Conservation (phyloP, 2,797 vertebrate species). For the Chloroceryle inda region DNA sequence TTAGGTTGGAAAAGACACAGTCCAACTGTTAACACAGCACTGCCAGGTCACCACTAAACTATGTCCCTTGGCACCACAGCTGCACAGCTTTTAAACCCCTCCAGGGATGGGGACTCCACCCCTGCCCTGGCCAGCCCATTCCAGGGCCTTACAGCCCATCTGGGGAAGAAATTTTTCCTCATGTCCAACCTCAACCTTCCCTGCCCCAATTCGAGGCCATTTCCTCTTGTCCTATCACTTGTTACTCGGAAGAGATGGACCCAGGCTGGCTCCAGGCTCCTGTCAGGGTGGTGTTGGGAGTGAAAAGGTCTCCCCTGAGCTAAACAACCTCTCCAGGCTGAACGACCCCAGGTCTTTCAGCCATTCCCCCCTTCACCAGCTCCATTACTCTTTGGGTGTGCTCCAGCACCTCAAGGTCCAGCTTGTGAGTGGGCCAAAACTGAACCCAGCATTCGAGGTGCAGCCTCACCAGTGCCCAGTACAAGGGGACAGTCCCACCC, state of each 20-base stretch:
- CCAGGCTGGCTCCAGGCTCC: not conserved
- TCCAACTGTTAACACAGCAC: not conserved
- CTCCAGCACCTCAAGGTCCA: too few relatives aligned
- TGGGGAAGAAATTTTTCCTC: not conserved
- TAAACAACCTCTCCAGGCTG: not conserved
- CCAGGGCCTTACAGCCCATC: too few relatives aligned
- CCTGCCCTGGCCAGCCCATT: not conserved
- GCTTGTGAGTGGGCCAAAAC: too few relatives aligned
- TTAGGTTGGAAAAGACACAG: not conserved
- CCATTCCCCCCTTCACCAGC: too few relatives aligned
- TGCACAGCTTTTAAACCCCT: not conserved
- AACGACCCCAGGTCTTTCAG: too few relatives aligned
- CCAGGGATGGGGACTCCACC: not conserved
- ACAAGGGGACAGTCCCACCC: not conserved
- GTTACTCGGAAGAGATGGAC: not conserved
- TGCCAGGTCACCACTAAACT: not conserved
- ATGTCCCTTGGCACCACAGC: not conserved
- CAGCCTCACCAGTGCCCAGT: not conserved
- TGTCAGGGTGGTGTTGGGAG: not conserved
- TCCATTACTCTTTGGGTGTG: too few relatives aligned
- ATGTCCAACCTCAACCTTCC: not conserved
- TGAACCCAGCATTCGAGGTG: not conserved
- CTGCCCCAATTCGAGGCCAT: too few relatives aligned
- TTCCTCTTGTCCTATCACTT: not conserved
- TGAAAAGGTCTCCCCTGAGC: not conserved